These are phyloP conservation scores for Petrolisthes cinctipes DNA, from an alignment of 2,888 invertebrate genomes.

Conservation along the genomic window DNA sequence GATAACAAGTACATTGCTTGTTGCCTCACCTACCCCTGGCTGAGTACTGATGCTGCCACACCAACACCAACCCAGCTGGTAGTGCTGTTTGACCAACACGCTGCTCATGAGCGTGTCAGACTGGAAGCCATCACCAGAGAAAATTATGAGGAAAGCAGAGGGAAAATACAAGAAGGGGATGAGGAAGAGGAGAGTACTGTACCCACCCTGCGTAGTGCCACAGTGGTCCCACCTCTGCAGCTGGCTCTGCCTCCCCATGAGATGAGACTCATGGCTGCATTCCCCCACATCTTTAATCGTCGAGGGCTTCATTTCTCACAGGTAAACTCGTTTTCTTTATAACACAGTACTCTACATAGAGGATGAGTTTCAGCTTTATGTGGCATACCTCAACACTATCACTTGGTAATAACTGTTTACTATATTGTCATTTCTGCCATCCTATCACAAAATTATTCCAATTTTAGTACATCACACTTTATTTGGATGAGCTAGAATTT, in stretches of 20 bases:
- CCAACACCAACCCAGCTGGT: conserved; percentile 68
- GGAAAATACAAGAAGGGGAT: conserved; percentile 21
- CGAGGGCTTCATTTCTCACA: conserved; percentile 48
- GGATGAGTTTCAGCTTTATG: too few relatives aligned
- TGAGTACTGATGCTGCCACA: neutral
- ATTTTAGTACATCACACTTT: too few relatives aligned
- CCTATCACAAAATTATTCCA: too few relatives aligned
- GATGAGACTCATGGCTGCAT: conserved; percentile 45
- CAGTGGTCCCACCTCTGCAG: conserved; percentile 34
- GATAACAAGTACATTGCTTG: conserved; percentile 72
- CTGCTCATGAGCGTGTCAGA: conserved; percentile 85
- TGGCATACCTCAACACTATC: too few relatives aligned
- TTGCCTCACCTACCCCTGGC: conserved; percentile 31
- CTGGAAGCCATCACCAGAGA: conserved; percentile 79
- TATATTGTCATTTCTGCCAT: too few relatives aligned
- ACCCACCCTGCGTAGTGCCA: conserved; percentile 12
- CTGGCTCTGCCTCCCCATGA: conserved; percentile 41
- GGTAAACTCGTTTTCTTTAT: conserved; percentile 10
- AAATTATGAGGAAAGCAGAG: conserved; percentile 68
- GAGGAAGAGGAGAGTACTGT: neutral
- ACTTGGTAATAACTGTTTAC: too few relatives aligned
- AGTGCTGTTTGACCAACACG: conserved; percentile 87
- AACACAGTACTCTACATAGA: too few relatives aligned
- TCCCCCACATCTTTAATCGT: conserved; percentile 18
- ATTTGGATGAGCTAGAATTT: too few relatives aligned